Conservation (phyloP, 1,140 invertebrate genomes). For the Lordiphosa clarofinis region DNA sequence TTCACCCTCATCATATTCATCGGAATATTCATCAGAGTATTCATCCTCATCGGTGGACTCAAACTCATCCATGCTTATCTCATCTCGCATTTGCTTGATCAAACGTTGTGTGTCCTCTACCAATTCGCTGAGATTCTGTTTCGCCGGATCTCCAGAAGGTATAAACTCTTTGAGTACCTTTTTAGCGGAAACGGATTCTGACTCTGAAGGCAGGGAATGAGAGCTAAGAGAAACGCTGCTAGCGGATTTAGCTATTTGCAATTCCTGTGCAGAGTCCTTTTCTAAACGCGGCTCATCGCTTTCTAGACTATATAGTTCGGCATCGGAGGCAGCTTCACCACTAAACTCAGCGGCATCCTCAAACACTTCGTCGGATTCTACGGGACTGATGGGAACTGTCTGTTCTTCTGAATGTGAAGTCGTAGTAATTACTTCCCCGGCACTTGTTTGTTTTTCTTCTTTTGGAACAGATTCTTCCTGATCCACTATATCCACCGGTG, state of each 20-base stretch:
- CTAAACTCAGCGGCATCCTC: slow-evolving; percentile 62
- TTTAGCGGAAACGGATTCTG: slow-evolving; percentile 6
- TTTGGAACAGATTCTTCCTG: background rate
- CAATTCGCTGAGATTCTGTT: slow-evolving; percentile 81
- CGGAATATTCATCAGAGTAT: slow-evolving; percentile 81
- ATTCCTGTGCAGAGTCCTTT: background rate
- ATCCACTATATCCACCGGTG: slow-evolving; percentile 5
- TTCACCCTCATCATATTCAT: slow-evolving; percentile 76
- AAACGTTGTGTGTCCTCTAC: slow-evolving; percentile 82
- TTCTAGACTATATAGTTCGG: slow-evolving; percentile 62
- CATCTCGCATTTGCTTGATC: slow-evolving; percentile 84
- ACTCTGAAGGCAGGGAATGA: slow-evolving; percentile 40
- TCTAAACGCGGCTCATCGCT: slow-evolving; percentile 34
- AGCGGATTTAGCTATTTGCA: slow-evolving; percentile 24
- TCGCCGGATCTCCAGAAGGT: slow-evolving; percentile 66
- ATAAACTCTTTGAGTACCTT: slow-evolving; percentile 58
- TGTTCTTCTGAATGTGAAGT: background rate
- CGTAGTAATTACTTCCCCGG: background rate
- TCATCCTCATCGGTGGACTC: slow-evolving; percentile 81
- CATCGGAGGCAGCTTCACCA: slow-evolving; percentile 56
- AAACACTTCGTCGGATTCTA: slow-evolving; percentile 53
- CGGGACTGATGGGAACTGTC: slow-evolving; percentile 9
- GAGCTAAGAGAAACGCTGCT: slow-evolving; percentile 47
- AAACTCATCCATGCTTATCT: slow-evolving; percentile 83
- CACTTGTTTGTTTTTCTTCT: background rate